Conservation (phyloP, 2,797 vertebrate species). For the Rhabdomys pumilio region DNA sequence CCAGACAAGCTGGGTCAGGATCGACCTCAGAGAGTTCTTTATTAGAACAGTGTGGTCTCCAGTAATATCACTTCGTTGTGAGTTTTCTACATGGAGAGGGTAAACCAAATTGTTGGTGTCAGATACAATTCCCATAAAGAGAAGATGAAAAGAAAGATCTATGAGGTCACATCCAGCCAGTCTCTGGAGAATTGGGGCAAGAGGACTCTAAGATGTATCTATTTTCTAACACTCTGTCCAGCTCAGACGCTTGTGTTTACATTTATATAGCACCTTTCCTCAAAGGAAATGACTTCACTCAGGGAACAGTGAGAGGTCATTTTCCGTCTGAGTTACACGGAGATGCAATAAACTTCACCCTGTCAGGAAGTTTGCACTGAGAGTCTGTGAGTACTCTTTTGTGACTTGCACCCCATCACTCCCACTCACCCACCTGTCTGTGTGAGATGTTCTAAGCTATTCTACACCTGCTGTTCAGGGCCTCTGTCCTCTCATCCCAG, state of each 20-base stretch:
- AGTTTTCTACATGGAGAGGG: constrained; percentile 43
- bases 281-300: constrained; percentile 71
- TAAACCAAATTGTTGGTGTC: constrained; percentile 51
- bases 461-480: not conserved
- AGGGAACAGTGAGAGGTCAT: not conserved
- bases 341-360: constrained; percentile 6
- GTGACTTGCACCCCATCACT: not conserved
- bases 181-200: not conserved
- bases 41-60: constrained; percentile 54
- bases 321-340: constrained; percentile 47
- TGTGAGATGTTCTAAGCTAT: not conserved
- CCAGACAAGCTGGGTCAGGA: constrained; percentile 23
- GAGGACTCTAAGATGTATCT: constrained; percentile 19
- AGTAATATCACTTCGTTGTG: constrained; percentile 8
- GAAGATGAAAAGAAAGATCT: constrained; percentile 64
- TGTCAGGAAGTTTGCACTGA: constrained; percentile 46
- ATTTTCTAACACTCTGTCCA: constrained; percentile 45
- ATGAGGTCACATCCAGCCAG: constrained; percentile 36
- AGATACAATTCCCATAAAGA: constrained; percentile 56
- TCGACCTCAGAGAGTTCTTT: constrained; percentile 33
- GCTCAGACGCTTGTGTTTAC: constrained; percentile 30
- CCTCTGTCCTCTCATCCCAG: not conserved
- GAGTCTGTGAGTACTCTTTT: constrained; percentile 14
- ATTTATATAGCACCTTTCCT: constrained; percentile 63
- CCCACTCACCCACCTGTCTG: not conserved